A percentile compares a stretch with the other conserved stretches of the same genome.
Conservation (phyloP, 2,113 vertebrate species). For the Peromyscus maniculatus region DNA sequence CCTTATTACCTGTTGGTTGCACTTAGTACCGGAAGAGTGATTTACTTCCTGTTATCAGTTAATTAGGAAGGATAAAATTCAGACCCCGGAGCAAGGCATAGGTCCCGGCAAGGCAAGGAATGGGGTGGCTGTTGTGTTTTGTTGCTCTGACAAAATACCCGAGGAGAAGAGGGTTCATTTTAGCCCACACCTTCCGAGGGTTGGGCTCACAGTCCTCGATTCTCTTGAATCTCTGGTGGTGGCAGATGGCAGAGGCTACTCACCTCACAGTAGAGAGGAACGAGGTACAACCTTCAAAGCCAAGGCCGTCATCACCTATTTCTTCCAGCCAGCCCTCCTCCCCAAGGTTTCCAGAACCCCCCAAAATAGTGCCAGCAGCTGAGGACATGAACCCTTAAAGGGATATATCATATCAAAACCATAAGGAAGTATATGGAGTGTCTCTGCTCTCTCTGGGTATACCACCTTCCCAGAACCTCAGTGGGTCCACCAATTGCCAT, state of each 20-base stretch:
- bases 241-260: background rate
- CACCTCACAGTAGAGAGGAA: background rate
- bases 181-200: background rate
- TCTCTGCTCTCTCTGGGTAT: background rate
- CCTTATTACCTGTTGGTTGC: background rate
- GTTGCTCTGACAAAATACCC: background rate
- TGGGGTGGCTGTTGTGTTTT: background rate
- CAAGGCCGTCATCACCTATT: background rate
- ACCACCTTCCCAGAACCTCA: background rate
- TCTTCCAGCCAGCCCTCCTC: background rate
- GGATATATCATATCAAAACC: background rate
- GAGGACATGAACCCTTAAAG: too few relatives aligned
- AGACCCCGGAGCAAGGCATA: background rate
- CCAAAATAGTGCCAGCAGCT: background rate
- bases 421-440: background rate
- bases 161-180: background rate
- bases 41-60: background rate
- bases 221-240: background rate
- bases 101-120: background rate
- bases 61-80: background rate
- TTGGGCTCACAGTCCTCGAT: background rate
- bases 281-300: background rate
- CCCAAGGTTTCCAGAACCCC: background rate
- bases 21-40: background rate
- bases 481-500: background rate